phyloP scores from a whole-genome alignment of 2,888 invertebrate species.

The Drosophila ustulata region DNA sequence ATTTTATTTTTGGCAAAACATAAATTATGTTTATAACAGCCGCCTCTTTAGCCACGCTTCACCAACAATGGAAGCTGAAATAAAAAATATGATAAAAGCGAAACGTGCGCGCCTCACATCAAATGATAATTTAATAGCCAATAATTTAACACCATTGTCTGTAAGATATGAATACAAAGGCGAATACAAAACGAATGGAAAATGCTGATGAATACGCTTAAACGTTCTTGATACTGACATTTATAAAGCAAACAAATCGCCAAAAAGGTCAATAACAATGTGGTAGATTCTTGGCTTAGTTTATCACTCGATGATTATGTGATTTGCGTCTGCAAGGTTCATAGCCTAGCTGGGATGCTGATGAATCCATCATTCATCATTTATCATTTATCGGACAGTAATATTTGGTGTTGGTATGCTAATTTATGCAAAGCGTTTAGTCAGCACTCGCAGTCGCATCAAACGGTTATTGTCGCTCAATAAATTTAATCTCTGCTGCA shows the following conservation, averaged over 20 bases:
- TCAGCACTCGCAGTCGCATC: slow-evolving; percentile 40
- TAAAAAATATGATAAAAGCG: slow-evolving; percentile 7
- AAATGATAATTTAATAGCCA: slow-evolving; percentile 76
- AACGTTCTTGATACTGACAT: slow-evolving; percentile 68
- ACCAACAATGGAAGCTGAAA: slow-evolving; percentile 22
- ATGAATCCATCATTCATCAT: slow-evolving; percentile 26
- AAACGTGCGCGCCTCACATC: slow-evolving; percentile 49
- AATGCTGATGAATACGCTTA: slow-evolving; percentile 31
- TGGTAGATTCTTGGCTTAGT: slow-evolving; percentile 43
- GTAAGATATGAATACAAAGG: slow-evolving; percentile 47
- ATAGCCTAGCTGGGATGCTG: slow-evolving; percentile 9
- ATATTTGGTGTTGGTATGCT: slow-evolving; percentile 34
- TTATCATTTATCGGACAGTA: slow-evolving; percentile 16
- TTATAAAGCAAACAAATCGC: slow-evolving; percentile 42
- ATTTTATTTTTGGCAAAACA: slow-evolving; percentile 7
- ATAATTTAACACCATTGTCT: slow-evolving; percentile 70
- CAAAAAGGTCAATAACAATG: slow-evolving; percentile 56
- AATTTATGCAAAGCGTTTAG: slow-evolving; percentile 62
- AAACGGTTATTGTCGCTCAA: slow-evolving; percentile 71
- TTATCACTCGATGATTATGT: slow-evolving; percentile 28
- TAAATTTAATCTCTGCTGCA: slow-evolving; percentile 55
- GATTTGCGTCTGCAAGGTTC: slow-evolving; percentile 44
- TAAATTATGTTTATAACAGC: slow-evolving; percentile 22
- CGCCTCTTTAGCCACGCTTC: slow-evolving; percentile 53
- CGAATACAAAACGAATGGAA: slow-evolving; percentile 16